Conservation (phyloP, 1,140 invertebrate species). For the Ips nitidus region DNA sequence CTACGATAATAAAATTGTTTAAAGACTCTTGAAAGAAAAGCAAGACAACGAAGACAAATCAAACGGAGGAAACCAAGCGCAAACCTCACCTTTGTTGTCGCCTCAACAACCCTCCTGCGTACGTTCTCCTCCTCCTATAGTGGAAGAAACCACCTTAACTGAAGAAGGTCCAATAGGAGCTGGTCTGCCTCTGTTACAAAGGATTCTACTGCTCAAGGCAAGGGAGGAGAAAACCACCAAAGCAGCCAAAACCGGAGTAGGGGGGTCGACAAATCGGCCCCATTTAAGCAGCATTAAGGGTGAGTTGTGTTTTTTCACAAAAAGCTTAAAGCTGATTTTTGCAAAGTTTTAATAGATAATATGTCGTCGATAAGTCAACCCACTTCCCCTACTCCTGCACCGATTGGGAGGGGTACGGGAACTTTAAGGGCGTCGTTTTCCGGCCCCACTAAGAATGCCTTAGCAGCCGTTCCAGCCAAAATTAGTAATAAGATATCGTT, state of each 20-base stretch:
- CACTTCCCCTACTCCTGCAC: constrained; percentile 37
- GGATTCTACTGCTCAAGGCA: constrained; percentile 75
- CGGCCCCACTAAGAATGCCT: constrained; percentile 37
- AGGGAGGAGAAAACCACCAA: constrained; percentile 69
- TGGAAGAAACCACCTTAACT: constrained; percentile 54
- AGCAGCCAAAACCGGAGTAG: constrained; percentile 34
- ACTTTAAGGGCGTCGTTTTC: constrained; percentile 37
- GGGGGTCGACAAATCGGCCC: constrained; percentile 21
- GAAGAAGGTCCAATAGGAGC: constrained; percentile 63
- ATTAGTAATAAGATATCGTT: constrained; percentile 41
- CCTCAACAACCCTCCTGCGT: constrained; percentile 50
- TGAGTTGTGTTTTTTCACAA: neutral
- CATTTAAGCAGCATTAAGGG: constrained; percentile 35
- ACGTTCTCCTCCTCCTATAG: constrained; percentile 49
- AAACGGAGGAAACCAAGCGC: constrained; percentile 49
- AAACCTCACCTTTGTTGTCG: constrained; percentile 54
- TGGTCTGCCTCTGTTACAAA: constrained; percentile 75
- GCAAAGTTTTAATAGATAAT: constrained; percentile 12
- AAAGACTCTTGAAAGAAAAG: constrained; percentile 78
- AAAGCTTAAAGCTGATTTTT: neutral
- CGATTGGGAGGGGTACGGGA: constrained; percentile 5
- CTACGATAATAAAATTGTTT: neutral
- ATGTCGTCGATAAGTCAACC: constrained; percentile 40
- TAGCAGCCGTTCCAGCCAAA: constrained; percentile 37
- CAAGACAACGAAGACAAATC: constrained; percentile 63